These are phyloP conservation scores for Drosophila sulfurigaster DNA, from an alignment of 1,140 invertebrate species.

Conservation along the genomic window DNA sequence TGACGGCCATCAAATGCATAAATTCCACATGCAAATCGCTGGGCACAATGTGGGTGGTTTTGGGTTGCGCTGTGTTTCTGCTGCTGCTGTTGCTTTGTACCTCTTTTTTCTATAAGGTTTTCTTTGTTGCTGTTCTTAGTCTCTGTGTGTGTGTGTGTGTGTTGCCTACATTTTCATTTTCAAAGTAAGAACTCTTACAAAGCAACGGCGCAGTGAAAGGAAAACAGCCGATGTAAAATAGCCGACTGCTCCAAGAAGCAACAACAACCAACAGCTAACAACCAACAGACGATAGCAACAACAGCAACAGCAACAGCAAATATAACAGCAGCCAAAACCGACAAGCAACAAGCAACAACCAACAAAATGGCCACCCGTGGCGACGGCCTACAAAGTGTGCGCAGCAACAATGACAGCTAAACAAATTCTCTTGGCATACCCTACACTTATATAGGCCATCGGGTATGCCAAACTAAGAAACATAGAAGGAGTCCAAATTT, in stretches of 20 bases:
- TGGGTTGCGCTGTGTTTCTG: conserved; percentile 11
- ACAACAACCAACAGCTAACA: conserved; percentile 13
- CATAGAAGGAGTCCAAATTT: too few relatives aligned
- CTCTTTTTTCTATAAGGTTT: neutral
- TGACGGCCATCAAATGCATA: conserved; percentile 76
- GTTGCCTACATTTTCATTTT: conserved; percentile 4
- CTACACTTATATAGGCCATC: neutral
- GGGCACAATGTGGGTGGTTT: conserved; percentile 34
- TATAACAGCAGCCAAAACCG: conserved; percentile 5
- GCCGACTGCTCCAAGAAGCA: conserved; percentile 29
- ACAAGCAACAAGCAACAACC: neutral
- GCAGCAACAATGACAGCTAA: neutral
- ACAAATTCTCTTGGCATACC: neutral
- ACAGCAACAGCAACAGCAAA: neutral
- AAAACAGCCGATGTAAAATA: conserved; percentile 55
- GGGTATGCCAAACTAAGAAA: neutral
- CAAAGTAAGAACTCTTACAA: conserved; percentile 48
- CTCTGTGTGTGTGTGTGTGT: neutral
- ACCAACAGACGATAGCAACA: conserved; percentile 4
- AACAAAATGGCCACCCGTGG: conserved; percentile 36
- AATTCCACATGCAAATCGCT: conserved; percentile 79
- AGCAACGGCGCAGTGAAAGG: conserved; percentile 28
- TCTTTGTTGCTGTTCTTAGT: neutral
- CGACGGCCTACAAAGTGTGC: neutral
- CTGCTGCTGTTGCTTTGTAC: conserved; percentile 21